These are phyloP conservation scores for Pyrochroa serraticornis DNA, from an alignment of 2,888 invertebrate genomes.

Conservation along the genomic window DNA sequence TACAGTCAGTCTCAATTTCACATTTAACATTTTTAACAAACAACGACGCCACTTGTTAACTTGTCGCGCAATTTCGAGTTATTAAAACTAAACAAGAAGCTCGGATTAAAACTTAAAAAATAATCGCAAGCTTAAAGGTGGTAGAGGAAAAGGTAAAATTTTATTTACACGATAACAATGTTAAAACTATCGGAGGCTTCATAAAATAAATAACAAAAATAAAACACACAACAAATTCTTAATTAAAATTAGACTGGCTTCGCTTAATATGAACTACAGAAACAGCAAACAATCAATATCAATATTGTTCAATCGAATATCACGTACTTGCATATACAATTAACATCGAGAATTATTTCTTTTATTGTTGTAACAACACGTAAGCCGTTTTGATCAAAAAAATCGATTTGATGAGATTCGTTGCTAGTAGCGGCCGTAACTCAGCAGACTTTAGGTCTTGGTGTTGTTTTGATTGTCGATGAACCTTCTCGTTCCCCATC, in stretches of 20 bases:
- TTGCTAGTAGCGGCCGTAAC: conserved; percentile 1
- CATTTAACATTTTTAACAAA: conserved; percentile 25
- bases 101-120: conserved; percentile 8
- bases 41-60: conserved; percentile 17
- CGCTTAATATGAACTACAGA: conserved; percentile 3
- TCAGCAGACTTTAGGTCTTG: background rate
- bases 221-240: conserved; percentile 20
- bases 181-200: conserved; percentile 5
- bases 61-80: conserved; percentile 10
- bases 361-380: conserved; percentile 11
- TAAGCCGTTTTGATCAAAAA: background rate
- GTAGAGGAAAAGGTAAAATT: conserved; percentile 14
- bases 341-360: conserved; percentile 15
- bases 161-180: conserved; percentile 19
- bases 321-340: conserved; percentile 19
- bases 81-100: conserved; percentile 2
- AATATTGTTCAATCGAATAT: conserved; percentile 15
- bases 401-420: background rate
- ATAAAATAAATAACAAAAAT: conserved; percentile 23
- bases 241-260: conserved; percentile 16
- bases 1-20: conserved; percentile 35
- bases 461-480: conserved; percentile 11
- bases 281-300: conserved; percentile 8
- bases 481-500: background rate
- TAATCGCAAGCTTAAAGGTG: background rate